Conservation (phyloP, 2,888 invertebrate genomes). For the Pseudanteris insignis region DNA sequence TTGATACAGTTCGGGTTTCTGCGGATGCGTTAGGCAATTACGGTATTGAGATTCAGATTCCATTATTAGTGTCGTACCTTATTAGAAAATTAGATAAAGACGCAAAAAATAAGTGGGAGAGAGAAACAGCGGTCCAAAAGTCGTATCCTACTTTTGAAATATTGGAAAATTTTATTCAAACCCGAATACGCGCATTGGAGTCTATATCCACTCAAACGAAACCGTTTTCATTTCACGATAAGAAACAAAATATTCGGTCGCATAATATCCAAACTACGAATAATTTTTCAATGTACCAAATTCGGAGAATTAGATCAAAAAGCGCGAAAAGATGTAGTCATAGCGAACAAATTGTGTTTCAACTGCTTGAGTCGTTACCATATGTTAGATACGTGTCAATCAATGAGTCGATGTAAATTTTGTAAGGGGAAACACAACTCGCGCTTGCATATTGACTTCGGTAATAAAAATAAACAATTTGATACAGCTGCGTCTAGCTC, state of each 20-base stretch:
- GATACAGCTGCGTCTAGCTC: no score
- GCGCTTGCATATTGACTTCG: no score
- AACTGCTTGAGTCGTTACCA: no score
- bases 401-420: no score
- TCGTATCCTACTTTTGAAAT: not conserved
- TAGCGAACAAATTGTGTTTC: not conserved
- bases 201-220: no score
- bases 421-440: no score
- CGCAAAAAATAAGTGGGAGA: not conserved
- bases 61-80: not conserved
- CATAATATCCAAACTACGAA: no score
- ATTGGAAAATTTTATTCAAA: not conserved
- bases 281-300: not conserved
- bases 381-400: no score
- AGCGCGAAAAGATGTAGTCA: not conserved
- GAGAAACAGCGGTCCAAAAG: not conserved
- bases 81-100: not conserved
- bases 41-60: not conserved
- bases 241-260: no score
- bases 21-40: not conserved
- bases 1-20: not conserved
- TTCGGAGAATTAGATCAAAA: not conserved
- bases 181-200: not conserved
- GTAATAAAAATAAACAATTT: no score
- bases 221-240: no score